Conservation (phyloP, 2,888 invertebrate genomes). For the Horisme vitalbata region DNA sequence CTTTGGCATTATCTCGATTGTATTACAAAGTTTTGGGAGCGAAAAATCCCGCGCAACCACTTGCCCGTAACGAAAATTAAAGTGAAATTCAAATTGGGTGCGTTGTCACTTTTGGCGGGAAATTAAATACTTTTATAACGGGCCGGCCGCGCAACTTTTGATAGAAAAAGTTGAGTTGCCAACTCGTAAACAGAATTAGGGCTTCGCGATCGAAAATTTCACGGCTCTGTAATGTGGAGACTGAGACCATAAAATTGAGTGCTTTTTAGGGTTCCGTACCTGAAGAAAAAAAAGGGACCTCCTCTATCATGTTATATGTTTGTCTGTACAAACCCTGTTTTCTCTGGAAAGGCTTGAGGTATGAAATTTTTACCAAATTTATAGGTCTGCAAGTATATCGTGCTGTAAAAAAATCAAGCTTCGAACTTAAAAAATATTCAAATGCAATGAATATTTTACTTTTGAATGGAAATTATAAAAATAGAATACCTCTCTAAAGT, state of each 20-base stretch:
- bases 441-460: too few species aligned
- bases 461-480: too few species aligned
- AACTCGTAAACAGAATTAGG: slow-evolving; percentile 74
- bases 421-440: too few species aligned
- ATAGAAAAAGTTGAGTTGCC: slow-evolving; percentile 72
- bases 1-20: slow-evolving; percentile 8
- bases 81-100: slow-evolving; percentile 60
- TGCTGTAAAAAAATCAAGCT: too few species aligned
- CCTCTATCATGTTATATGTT: too few species aligned
- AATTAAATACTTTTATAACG: slow-evolving; percentile 72
- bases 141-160: slow-evolving; percentile 59
- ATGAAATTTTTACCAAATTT: too few species aligned
- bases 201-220: slow-evolving; percentile 48
- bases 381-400: too few species aligned
- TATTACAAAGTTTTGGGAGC: slow-evolving; percentile 32
- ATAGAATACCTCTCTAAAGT: too few species aligned
- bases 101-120: slow-evolving; percentile 64
- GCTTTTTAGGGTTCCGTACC: background rate
- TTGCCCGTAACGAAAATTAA: slow-evolving; percentile 37
- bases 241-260: background rate
- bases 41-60: slow-evolving; percentile 27
- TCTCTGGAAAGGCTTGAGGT: too few species aligned
- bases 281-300: too few species aligned
- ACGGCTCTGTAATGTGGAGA: slow-evolving; percentile 6
- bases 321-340: too few species aligned